Conservation (phyloP, 2,888 invertebrate species). For the Mactromeris polynyma region DNA sequence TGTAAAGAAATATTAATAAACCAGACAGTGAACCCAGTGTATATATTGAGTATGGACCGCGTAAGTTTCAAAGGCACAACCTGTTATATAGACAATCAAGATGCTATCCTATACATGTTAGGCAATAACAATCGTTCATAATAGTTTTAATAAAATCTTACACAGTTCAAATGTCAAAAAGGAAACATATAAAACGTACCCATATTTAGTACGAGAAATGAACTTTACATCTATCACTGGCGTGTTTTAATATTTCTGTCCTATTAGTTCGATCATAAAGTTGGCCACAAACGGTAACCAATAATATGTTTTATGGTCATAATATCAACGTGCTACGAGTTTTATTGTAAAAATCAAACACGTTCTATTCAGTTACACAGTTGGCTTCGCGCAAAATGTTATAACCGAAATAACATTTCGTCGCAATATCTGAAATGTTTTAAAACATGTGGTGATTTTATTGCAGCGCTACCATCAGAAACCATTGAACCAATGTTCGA, state of each 20-base stretch:
- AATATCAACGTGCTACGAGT: neutral
- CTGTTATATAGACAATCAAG: neutral
- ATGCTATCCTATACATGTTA: neutral
- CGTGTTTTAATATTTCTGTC: neutral
- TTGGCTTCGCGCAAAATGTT: neutral
- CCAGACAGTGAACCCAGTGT: too few relatives aligned
- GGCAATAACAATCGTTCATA: neutral
- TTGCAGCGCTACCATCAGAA: neutral
- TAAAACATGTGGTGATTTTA: neutral
- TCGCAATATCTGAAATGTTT: too few relatives aligned
- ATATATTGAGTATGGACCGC: too few relatives aligned
- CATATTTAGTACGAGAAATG: neutral
- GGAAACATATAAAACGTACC: neutral
- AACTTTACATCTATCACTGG: neutral
- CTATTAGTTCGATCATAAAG: neutral
- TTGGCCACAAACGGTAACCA: neutral
- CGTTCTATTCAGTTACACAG: neutral
- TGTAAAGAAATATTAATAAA: too few relatives aligned
- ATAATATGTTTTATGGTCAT: neutral
- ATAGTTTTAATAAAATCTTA: neutral
- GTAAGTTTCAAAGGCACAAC: neutral
- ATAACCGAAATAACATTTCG: too few relatives aligned
- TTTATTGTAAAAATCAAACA: neutral
- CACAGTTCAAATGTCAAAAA: constrained; percentile 7
- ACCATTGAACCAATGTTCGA: neutral